Evolutionary conservation across 2,113 vertebrate species (phyloP).

Genomic region (Probosciger aterrimus): DNA sequence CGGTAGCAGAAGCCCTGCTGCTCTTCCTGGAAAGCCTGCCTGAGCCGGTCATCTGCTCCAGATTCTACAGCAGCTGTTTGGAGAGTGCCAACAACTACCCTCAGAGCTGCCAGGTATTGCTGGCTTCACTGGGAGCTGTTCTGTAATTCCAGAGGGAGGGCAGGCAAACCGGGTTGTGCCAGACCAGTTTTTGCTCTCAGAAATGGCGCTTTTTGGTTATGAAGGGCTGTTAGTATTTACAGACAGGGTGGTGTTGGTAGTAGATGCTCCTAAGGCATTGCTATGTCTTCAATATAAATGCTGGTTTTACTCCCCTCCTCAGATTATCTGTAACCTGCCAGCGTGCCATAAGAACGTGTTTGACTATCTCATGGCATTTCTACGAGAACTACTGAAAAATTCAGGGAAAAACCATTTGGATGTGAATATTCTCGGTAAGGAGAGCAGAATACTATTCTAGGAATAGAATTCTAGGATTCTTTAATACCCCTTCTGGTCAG

Average conservation of each 20-base stretch:
- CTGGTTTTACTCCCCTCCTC: not conserved
- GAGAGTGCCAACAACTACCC: slow-evolving; percentile 73
- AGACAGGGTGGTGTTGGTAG: not conserved
- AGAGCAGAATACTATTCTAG: not conserved
- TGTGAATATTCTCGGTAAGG: slow-evolving; percentile 87
- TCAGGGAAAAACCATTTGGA: slow-evolving; percentile 88
- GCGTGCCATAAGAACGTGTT: slow-evolving; percentile 90
- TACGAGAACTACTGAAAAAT: slow-evolving; percentile 88
- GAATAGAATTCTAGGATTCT: no score
- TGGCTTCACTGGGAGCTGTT: not conserved
- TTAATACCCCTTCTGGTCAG: not conserved
- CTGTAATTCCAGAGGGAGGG: not conserved
- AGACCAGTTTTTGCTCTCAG: not conserved
- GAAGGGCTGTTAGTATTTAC: not conserved
- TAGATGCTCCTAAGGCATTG: not conserved
- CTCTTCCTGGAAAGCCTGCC: slow-evolving; percentile 95
- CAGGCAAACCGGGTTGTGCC: not conserved
- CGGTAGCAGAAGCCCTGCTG: slow-evolving; percentile 90
- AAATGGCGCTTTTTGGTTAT: not conserved
- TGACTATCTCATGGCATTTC: slow-evolving; percentile 89
- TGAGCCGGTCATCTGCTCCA: slow-evolving; percentile 88
- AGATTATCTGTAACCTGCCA: slow-evolving; percentile 87
- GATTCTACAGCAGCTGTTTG: slow-evolving; percentile 82
- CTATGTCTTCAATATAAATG: not conserved
- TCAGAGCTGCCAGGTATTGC: slow-evolving; percentile 84